Evolutionary conservation across 1,140 invertebrate genomes (phyloP).

Genomic region (Drosophila tsacasi): DNA sequence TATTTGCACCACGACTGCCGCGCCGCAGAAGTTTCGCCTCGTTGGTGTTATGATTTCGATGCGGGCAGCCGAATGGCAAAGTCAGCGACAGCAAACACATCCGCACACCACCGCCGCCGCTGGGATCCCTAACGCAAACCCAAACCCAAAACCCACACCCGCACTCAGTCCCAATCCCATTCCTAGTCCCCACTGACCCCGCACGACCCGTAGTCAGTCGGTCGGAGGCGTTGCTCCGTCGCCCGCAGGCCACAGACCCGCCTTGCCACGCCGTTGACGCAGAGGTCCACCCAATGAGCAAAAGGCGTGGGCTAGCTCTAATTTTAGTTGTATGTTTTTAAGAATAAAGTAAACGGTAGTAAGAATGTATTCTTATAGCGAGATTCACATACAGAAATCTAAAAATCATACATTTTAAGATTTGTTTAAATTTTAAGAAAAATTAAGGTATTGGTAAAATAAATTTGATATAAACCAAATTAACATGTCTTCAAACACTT

Average conservation of each 20-base stretch:
- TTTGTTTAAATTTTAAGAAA: background rate
- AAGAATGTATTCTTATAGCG: background rate
- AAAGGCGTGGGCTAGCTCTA: background rate
- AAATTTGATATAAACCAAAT: no score
- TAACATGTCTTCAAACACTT: background rate
- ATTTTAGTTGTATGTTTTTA: background rate
- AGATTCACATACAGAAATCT: background rate
- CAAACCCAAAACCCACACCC: slow-evolving; percentile 14
- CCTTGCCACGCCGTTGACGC: slow-evolving; percentile 69
- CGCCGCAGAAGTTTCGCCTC: slow-evolving; percentile 79
- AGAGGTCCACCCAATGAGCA: slow-evolving; percentile 61
- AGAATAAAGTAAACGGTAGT: no score
- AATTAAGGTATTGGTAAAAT: background rate
- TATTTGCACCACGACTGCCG: slow-evolving; percentile 76
- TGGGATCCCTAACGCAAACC: slow-evolving; percentile 21
- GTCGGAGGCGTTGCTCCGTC: slow-evolving; percentile 47
- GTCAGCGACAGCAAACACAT: slow-evolving; percentile 62
- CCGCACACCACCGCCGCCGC: slow-evolving; percentile 15
- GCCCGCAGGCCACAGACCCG: slow-evolving; percentile 74
- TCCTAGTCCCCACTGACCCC: slow-evolving; percentile 45
- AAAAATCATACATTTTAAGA: background rate
- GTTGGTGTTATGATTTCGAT: slow-evolving; percentile 83
- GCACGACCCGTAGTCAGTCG: slow-evolving; percentile 34
- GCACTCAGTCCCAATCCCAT: slow-evolving; percentile 3
- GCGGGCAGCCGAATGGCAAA: slow-evolving; percentile 79